Conservation (phyloP, 2,797 vertebrate species). For the Aselliscus stoliczkanus region DNA sequence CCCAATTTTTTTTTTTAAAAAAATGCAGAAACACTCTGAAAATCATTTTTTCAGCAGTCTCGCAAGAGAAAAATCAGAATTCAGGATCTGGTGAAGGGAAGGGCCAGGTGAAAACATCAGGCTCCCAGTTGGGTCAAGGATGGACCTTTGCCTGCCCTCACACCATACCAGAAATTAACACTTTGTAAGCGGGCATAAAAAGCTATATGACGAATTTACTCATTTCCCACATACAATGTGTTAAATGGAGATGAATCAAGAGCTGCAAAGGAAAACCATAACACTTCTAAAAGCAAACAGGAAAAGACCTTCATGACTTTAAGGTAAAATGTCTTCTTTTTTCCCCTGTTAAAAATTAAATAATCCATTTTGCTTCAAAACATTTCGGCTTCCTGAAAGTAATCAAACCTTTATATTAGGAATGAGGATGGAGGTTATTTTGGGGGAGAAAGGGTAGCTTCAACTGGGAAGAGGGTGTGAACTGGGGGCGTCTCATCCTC, state of each 20-base stretch:
- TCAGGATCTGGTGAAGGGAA: neutral
- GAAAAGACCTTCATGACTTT: neutral
- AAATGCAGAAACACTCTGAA: neutral
- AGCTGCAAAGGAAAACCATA: neutral
- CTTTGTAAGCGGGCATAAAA: too few species aligned
- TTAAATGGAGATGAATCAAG: neutral
- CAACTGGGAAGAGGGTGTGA: neutral
- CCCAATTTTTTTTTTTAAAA: too few species aligned
- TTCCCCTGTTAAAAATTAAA: conserved; percentile 81
- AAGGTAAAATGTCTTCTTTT: neutral
- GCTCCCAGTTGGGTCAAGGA: rapidly evolving
- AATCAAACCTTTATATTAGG: neutral
- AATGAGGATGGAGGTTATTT: neutral
- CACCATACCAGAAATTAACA: neutral
- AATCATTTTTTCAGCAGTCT: neutral
- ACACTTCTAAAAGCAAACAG: neutral
- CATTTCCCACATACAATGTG: too few species aligned
- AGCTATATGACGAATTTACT: too few species aligned
- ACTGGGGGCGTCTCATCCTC: rapidly evolving
- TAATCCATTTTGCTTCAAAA: conserved; percentile 86
- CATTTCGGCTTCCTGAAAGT: conserved; percentile 78
- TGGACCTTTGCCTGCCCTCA: neutral
- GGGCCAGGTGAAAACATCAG: rapidly evolving
- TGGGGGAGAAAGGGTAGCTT: neutral
- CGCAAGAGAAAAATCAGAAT: neutral